Base-by-base conservation (phyloP, 1,140 invertebrate genomes). In the Oedothorax gibbosus region DNA sequence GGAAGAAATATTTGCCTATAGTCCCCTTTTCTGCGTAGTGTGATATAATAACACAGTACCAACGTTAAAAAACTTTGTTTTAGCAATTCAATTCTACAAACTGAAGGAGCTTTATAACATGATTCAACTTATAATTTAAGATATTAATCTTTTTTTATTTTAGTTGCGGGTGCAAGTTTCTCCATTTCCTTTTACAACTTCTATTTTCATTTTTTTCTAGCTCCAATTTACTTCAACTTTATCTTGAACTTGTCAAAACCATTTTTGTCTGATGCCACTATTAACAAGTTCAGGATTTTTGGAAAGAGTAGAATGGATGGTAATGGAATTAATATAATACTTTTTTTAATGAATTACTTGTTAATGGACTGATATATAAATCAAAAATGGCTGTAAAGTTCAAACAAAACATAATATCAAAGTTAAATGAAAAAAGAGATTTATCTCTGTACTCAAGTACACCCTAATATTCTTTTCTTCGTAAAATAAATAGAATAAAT, bases 201-300 rank as follows among this genome's bases (percentile, higher is more conserved):
- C 64, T 57, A 57, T 50, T 60, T 35, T 14, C 56, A 21, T 14
- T 60, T 75, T 50, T 53, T 75, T 77, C 14, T 49, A 84, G 82
- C 51, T 76, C 82, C 82, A 56, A 69, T 50, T 50, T 84, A 84
- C 50, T 84, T 84, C 35, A 76, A 75, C n/a, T 4, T 84, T 0
- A 53, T 84, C n/a, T 54, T 84, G 0, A 77, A 75, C 50, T 51
- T 84, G 14, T 69, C 72, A 5, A 84, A 84, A 12, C 82, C 82
- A 53, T 84, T 84, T 68, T 51, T 84, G 11, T 84, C 82, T 35
- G 82, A 84, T 68, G 57, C 14, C 9, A 84, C 82, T 10, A 14
- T 84, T 12, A 68, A 84, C 15, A 84, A 84, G 49, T 84, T 84
- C 20, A 53, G 20, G 15, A 18, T 84, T 12, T 84, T 68, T 51